A percentile compares a stretch with the other conserved stretches of the same genome.
Evolutionary conservation across 2,888 invertebrate species (phyloP).

Genomic region (Sipunculus nudus): DNA sequence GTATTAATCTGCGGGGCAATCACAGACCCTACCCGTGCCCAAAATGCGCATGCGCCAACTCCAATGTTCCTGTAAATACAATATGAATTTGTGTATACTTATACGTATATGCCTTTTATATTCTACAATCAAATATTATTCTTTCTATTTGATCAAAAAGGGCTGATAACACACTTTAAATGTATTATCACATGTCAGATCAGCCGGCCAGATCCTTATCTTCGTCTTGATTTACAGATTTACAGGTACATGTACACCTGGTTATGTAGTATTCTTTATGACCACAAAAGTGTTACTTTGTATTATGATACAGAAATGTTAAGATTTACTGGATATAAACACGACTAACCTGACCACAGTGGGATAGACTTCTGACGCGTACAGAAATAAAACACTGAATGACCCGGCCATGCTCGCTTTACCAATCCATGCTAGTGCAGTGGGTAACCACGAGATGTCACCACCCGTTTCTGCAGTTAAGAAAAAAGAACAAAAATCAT

Average conservation of each 20-base stretch:
- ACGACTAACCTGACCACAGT: constrained; percentile 53
- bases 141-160: no score
- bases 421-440: constrained; percentile 60
- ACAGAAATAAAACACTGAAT: constrained; percentile 66
- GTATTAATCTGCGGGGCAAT: constrained; percentile 65
- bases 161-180: no score
- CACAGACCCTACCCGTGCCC: constrained; percentile 69
- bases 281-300: no score
- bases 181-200: no score
- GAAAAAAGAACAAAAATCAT: not conserved
- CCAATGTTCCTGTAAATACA: constrained; percentile 51
- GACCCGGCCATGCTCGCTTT: constrained; percentile 67
- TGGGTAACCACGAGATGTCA: constrained; percentile 15
- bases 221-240: no score
- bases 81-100: not conserved
- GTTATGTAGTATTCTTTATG: no score
- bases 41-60: constrained; percentile 68
- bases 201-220: no score
- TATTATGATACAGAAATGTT: no score
- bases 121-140: no score
- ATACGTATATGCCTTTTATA: no score
- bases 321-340: not conserved
- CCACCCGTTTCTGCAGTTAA: not conserved
- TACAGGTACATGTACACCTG: no score
- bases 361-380: constrained; percentile 62